Evolutionary conservation across 2,888 invertebrate genomes (phyloP).

Genomic region (Caprella mutica): DNA sequence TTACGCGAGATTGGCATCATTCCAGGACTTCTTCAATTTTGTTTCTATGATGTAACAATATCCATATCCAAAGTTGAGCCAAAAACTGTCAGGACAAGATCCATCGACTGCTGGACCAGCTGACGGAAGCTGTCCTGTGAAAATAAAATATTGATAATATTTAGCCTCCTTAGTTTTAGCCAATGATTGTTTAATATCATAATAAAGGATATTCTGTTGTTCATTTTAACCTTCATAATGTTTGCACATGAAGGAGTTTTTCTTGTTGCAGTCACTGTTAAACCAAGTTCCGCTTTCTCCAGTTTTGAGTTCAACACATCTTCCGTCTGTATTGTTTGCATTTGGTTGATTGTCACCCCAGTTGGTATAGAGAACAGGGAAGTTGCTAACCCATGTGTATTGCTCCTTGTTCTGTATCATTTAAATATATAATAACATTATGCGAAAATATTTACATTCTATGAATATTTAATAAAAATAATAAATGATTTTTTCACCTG

Average conservation of each 20-base stretch:
- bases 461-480: too few relatives aligned
- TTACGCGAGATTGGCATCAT: slow-evolving; percentile 13
- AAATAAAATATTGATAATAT: too few relatives aligned
- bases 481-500: too few relatives aligned
- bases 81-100: slow-evolving; percentile 10
- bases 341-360: slow-evolving; percentile 15
- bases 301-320: slow-evolving; percentile 8
- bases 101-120: slow-evolving; percentile 18
- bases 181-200: too few relatives aligned
- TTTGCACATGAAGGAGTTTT: slow-evolving; percentile 14
- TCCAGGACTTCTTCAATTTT: slow-evolving; percentile 4
- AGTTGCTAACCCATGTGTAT: slow-evolving; percentile 16
- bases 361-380: slow-evolving; percentile 15
- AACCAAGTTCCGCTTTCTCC: slow-evolving; percentile 9
- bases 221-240: slow-evolving; percentile 14
- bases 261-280: neutral
- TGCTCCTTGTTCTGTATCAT: slow-evolving; percentile 5
- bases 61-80: slow-evolving; percentile 20
- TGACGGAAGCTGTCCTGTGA: too few relatives aligned
- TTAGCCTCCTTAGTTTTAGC: too few relatives aligned
- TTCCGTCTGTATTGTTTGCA: neutral
- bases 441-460: too few relatives aligned
- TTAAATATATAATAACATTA: too few relatives aligned
- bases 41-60: slow-evolving; percentile 19
- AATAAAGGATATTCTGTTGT: too few relatives aligned